These are phyloP conservation scores for Drosophila carrolli DNA, from an alignment of 1,140 invertebrate genomes.

Conservation along the genomic window DNA sequence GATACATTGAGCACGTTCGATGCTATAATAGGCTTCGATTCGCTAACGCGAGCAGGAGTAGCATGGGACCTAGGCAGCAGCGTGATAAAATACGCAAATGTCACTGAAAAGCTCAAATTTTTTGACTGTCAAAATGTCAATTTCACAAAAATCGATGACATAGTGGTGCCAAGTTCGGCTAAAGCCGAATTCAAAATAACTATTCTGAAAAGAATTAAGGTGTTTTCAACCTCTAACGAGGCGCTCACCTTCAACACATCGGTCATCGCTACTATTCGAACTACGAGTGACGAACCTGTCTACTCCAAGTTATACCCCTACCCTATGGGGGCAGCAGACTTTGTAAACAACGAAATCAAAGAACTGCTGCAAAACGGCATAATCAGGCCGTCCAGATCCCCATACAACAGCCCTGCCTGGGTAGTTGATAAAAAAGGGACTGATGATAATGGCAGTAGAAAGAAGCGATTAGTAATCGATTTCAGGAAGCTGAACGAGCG, in stretches of 20 bases:
- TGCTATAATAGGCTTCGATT: constrained; percentile 11
- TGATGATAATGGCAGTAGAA: constrained; percentile 1
- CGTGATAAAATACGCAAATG: not conserved
- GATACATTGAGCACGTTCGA: not conserved
- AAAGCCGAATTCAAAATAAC: too few species aligned
- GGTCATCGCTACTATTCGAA: too few species aligned
- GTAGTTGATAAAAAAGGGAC: constrained; percentile 2
- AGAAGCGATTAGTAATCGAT: constrained; percentile 1
- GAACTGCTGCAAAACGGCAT: too few species aligned
- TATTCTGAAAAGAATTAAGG: too few species aligned
- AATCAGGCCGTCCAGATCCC: not conserved
- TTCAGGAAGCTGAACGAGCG: not conserved
- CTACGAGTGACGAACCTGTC: too few species aligned
- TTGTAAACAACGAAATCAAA: too few species aligned
- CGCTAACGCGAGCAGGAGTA: constrained; percentile 2
- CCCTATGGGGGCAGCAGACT: too few species aligned
- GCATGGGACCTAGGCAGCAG: not conserved
- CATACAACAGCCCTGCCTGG: constrained; percentile 1
- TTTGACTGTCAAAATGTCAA: not conserved
- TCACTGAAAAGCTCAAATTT: constrained; percentile 4
- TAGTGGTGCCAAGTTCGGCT: too few species aligned
- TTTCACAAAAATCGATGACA: too few species aligned
- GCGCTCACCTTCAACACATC: too few species aligned
- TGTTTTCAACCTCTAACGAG: too few species aligned
- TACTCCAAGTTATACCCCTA: too few species aligned